Conservation (phyloP, 1,140 invertebrate species). For the Holotrichia oblita region DNA sequence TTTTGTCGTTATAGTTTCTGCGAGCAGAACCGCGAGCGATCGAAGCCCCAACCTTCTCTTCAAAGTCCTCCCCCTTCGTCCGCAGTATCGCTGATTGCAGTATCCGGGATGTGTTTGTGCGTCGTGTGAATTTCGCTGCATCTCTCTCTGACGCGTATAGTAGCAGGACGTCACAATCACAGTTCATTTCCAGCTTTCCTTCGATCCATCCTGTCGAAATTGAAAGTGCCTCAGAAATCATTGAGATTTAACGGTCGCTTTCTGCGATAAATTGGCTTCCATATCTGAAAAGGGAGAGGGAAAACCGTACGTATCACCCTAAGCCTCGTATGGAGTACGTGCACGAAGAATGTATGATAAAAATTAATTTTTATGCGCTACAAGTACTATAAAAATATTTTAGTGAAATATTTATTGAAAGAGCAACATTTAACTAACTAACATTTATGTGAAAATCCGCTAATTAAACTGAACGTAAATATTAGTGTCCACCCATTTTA, state of each 20-base stretch:
- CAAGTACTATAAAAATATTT: no score
- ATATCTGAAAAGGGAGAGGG: background rate
- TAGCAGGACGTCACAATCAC: conserved; percentile 51
- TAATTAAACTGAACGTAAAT: no score
- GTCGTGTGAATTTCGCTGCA: conserved; percentile 47
- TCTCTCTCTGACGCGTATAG: conserved; percentile 4
- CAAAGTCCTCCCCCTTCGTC: conserved; percentile 35
- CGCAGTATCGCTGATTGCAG: conserved; percentile 50
- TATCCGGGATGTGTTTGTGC: conserved; percentile 51
- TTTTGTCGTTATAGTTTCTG: conserved; percentile 45
- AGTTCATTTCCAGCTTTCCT: conserved; percentile 51
- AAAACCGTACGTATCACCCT: background rate
- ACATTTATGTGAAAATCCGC: no score
- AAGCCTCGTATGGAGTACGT: no score
- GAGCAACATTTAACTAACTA: no score
- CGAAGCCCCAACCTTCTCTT: conserved; percentile 45
- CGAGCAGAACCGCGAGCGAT: conserved; percentile 39
- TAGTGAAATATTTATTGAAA: no score
- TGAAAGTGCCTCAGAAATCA: conserved; percentile 38
- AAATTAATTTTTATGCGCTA: no score
- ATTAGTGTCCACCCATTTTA: no score
- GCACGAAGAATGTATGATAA: no score
- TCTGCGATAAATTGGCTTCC: background rate
- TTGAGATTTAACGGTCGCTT: conserved; percentile 12
- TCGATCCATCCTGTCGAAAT: conserved; percentile 44